phyloP scores from a whole-genome alignment of 2,113 vertebrate genomes.

The Sakesphorus luctuosus region DNA sequence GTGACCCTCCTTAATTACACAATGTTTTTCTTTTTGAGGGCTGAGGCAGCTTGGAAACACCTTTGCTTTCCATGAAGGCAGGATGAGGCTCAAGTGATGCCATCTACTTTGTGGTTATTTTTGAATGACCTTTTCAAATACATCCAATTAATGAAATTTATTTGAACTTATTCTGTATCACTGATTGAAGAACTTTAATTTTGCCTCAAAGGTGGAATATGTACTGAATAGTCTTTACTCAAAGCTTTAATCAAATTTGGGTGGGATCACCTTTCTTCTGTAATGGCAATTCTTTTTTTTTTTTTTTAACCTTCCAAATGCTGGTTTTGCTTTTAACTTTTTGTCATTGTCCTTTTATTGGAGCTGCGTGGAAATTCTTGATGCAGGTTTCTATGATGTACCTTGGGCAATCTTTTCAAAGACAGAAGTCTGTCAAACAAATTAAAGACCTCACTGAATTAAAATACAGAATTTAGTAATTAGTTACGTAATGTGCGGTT shows the following conservation, averaged over 20 bases:
- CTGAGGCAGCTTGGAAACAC: background rate
- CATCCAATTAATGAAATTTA: slow-evolving; percentile 35
- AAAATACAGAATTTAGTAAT: background rate
- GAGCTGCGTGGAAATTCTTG: background rate
- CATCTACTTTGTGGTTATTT: slow-evolving; percentile 14
- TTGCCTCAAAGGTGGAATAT: slow-evolving; percentile 33
- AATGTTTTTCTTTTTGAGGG: background rate
- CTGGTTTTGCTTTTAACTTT: background rate
- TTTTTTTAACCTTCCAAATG: background rate
- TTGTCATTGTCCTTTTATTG: background rate
- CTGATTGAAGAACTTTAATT: slow-evolving; percentile 36
- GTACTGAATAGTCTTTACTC: background rate
- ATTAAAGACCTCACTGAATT: background rate
- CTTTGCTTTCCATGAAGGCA: background rate
- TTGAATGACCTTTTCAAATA: slow-evolving; percentile 53
- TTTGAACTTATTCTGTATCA: slow-evolving; percentile 14
- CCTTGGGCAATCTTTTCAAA: background rate
- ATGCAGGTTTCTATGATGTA: background rate
- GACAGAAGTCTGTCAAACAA: background rate
- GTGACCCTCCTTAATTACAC: background rate
- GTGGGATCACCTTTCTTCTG: background rate
- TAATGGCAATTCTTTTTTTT: background rate
- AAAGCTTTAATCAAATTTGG: slow-evolving; percentile 40
- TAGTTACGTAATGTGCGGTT: background rate
- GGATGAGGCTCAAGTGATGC: background rate